Conservation (phyloP, 2,888 invertebrate genomes). For the Hipparchia semele region DNA sequence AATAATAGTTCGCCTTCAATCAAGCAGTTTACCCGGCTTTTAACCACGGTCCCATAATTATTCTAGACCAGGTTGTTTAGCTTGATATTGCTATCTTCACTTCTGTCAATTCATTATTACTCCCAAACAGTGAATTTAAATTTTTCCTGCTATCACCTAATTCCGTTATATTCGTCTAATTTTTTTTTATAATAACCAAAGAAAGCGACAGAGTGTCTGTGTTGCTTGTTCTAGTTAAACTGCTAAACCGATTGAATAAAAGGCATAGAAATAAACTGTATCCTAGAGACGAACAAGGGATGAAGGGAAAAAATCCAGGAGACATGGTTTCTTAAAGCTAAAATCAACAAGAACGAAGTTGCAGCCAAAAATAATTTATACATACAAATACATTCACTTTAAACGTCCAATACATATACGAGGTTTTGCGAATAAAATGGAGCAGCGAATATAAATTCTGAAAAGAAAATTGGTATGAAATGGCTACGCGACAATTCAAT, state of each 20-base stretch:
- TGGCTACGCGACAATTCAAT: slow-evolving; percentile 23
- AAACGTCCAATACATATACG: slow-evolving; percentile 2
- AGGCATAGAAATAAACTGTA: no score
- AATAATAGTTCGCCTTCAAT: not conserved
- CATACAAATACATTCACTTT: not conserved
- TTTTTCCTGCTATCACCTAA: no score
- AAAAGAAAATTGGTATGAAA: slow-evolving; percentile 17
- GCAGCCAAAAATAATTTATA: not conserved
- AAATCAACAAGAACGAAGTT: not conserved
- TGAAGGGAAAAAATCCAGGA: no score
- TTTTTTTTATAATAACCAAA: no score
- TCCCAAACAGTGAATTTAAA: no score
- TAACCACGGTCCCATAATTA: slow-evolving; percentile 5
- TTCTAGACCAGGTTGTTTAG: not conserved
- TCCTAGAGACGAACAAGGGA: no score
- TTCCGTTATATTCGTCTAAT: no score
- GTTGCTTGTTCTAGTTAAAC: no score
- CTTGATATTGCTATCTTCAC: not conserved
- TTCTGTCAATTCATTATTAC: not conserved
- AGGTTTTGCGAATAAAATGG: slow-evolving; percentile 8
- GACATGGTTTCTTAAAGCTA: not conserved
- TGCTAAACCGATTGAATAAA: no score
- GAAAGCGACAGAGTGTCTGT: no score
- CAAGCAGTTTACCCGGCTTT: slow-evolving; percentile 4
- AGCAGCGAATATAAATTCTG: slow-evolving; percentile 14